These are phyloP conservation scores for Oryzias sinensis DNA, from an alignment of 2,797 vertebrate species.

Conservation along the genomic window DNA sequence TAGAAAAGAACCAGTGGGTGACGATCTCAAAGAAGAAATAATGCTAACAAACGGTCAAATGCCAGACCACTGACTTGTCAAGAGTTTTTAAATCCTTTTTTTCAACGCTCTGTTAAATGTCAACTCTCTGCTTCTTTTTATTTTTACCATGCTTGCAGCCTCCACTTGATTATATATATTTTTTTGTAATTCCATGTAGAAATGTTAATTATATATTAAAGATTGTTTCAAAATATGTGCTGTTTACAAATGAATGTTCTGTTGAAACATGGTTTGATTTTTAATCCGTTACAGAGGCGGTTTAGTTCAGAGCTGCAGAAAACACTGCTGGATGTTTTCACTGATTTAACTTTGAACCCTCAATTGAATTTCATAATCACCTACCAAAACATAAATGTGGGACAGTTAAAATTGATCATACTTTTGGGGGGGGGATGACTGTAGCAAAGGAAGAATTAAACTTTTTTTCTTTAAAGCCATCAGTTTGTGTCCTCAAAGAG, in stretches of 20 bases:
- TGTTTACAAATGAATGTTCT: background rate
- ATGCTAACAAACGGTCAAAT: constrained; percentile 58
- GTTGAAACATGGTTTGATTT: background rate
- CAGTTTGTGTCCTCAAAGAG: too few relatives aligned
- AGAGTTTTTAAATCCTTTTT: constrained; percentile 62
- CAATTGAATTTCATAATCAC: too few relatives aligned
- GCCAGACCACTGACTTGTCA: constrained; percentile 55
- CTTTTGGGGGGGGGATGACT: too few relatives aligned
- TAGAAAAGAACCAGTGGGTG: constrained; percentile 33
- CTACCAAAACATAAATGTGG: too few relatives aligned
- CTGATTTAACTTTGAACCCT: too few relatives aligned
- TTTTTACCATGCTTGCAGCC: constrained; percentile 78
- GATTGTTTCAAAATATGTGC: constrained; percentile 82
- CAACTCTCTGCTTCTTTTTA: constrained; percentile 50
- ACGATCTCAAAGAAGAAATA: constrained; percentile 64
- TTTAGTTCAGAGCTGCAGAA: too few relatives aligned
- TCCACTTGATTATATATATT: constrained; percentile 78
- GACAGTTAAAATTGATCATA: too few relatives aligned
- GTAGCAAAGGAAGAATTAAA: too few relatives aligned
- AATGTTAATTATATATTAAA: constrained; percentile 88
- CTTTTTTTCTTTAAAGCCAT: too few relatives aligned
- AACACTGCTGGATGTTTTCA: too few relatives aligned
- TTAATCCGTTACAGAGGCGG: too few relatives aligned
- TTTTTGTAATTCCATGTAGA: constrained; percentile 77
- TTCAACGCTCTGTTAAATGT: constrained; percentile 51